Evolutionary conservation across 2,888 invertebrate species (phyloP), one percentile per base, ranked within the genome.

Genomic region (Lycocerus yunnanus): DNA sequence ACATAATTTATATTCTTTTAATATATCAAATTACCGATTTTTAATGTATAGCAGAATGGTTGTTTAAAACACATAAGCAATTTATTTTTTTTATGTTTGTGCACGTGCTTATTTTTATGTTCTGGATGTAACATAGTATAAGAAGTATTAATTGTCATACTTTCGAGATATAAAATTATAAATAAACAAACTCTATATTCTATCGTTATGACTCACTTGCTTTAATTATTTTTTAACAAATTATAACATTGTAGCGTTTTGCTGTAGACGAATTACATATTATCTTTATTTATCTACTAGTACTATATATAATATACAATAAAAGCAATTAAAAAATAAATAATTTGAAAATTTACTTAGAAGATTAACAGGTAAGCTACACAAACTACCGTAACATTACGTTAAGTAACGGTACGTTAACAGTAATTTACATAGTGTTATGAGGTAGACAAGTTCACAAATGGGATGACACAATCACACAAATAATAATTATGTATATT

Each of bases 321-420:
- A 18, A 18, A 16, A 16, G 15, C 20, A 18, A 63, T 18, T 18
- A 16, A 16, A 15, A n/a, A 18, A 18, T 15, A 63, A 20, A 20
- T 18, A 63, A 60, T 60, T 60, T 60, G 16, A 63, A 63, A 63
- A 63, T 15, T 63, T 60, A 18, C 15, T 60, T 63, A 63, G 20
- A 63, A 63, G 13, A 63, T 18, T 60, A 63, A 63, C 61, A 15
- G 61, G 61, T 63, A 63, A 63, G 61, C 20, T 63, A 63, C 61
- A 63, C 61, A 63, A 63, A 63, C 61, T 63, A 63, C 61, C 61
- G 61, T 63, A 63, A 63, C 61, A 63, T 63, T 63, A 63, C 61
- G 61, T 63, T 63, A 63, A n/a, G 61, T 63, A 63, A 63, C 61
- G 61, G 61, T 63, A 63, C 20, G 13, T 63, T 18, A 16, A 63